Evolutionary conservation across 35 echinoderm and acorn worm species (phyloP), one percentile per base, ranked within the genome.

Genomic region (Ptychodera flava): DNA sequence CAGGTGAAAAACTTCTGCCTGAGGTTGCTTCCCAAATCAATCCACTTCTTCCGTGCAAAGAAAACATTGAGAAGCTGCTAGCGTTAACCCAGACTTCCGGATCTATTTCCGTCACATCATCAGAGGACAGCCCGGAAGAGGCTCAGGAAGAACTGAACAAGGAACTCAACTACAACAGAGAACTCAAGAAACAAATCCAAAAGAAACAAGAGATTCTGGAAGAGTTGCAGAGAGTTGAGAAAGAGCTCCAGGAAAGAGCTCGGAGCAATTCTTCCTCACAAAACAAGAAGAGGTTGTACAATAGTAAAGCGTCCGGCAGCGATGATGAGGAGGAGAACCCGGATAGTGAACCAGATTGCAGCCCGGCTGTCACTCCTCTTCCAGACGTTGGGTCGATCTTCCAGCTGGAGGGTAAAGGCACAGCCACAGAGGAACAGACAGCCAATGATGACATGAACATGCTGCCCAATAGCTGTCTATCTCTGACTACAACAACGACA

Each of bases 161-260:
- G 22, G 45, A 64, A 22, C 22, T 64, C 6, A 64, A 64, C 45
- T 64, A 64, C 22, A 64, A 64, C 45, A 64, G 45, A 64, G 45
- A 64, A 64, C 45, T 64, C 6, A 64, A 96, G 79, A 92, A 98
- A 87, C 95, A 98, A 85, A 94, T 98, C 16, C 87, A 92, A 35
- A 90, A 97, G 80, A 98, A 98, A 88, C 95, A 94, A 87, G 87
- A 94, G 85, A 94, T 94, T 79, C 89, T 94, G 32, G 90, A 89
- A 0, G 95, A 98, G 36, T 88, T 98, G 15, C 95, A 98, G 82
- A 98, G 93, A 64, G 93, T 98, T 36, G 95, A 98, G 78, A 35
- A 92, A 33, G 92, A 94, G 78, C 86, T 94, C 1, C 93, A 94
- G 36, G 89, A 94, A 78, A 35, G 93, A 86, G 93, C 88, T 33